Percentiles rank a stretch among this genome's conserved stretches.
These are phyloP conservation scores for Augochlora pura DNA, from an alignment of 1,140 invertebrate species.

Conservation along the genomic window DNA sequence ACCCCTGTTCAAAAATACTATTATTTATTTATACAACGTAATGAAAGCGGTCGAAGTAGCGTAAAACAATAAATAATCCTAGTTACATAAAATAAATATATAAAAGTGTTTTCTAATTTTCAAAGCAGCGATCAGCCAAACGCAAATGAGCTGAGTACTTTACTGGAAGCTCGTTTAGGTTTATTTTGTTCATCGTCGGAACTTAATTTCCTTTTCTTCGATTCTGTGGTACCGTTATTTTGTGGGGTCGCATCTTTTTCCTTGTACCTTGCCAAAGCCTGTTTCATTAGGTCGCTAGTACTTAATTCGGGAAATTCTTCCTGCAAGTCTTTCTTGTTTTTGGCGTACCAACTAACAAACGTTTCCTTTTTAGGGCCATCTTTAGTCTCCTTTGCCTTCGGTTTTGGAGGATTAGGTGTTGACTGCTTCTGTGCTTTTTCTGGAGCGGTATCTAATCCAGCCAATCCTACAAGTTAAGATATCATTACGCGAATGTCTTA, in stretches of 20 bases:
- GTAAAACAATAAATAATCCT: slow-evolving; percentile 32
- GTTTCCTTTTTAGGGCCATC: slow-evolving; percentile 67
- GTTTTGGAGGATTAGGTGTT: slow-evolving; percentile 32
- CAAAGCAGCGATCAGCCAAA: slow-evolving; percentile 51
- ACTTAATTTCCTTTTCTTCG: slow-evolving; percentile 71
- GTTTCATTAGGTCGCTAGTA: slow-evolving; percentile 80
- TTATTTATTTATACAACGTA: neutral
- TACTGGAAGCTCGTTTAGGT: slow-evolving; percentile 60
- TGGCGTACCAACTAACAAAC: slow-evolving; percentile 82
- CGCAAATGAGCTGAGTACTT: slow-evolving; percentile 61
- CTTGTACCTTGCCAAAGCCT: slow-evolving; percentile 81
- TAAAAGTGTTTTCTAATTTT: slow-evolving; percentile 9
- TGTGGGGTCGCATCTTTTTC: slow-evolving; percentile 49
- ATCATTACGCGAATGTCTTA: slow-evolving; percentile 9
- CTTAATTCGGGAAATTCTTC: slow-evolving; percentile 81
- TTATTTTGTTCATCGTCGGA: slow-evolving; percentile 49
- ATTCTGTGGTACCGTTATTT: slow-evolving; percentile 27
- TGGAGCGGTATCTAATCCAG: slow-evolving; percentile 63
- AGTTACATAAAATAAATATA: slow-evolving; percentile 24
- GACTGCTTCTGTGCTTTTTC: slow-evolving; percentile 61
- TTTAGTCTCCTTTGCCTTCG: slow-evolving; percentile 38
- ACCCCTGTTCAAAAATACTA: neutral
- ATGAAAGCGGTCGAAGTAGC: neutral
- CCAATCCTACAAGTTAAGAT: slow-evolving; percentile 61
- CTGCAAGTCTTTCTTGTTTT: slow-evolving; percentile 81